Base-by-base conservation (phyloP, 2,888 invertebrate genomes). In the Ophioninae sp. region DNA sequence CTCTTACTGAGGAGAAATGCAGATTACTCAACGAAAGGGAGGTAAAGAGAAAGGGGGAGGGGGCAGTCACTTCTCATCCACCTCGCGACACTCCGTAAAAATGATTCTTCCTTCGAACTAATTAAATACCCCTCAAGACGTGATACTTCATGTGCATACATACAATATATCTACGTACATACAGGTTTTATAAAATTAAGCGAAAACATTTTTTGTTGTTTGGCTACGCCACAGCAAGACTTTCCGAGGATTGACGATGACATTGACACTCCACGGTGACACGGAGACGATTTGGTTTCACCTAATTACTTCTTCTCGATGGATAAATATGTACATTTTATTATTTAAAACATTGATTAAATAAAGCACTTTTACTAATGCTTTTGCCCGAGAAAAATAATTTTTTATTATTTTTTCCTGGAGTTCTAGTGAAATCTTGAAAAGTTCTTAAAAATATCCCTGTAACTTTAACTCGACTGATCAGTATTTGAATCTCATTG, bases 11-110 rank as follows among this genome's bases (percentile, higher is more conserved):
- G 74, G 82, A 77, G 50, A 50, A 81, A 84, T 72, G 85, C 79
- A 82, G 84, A 84, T 82, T 82, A 79, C 84, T 82, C 84, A 84
- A 84, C 82, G 80, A 23, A 59, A 68, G 64, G 20, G 50, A 74
- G 50, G 30, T 17, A 73, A 17, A 23, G 23, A 56, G 70, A 78
- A 64, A 70, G 61, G 37, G 30, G 21, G 67, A 61, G 50, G 74
- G 23, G 74, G 64, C 59, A 76, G 77, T 73, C 50, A 79, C 81
- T 79, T 72, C 67, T 76, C 72, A 41, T 57, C 68, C 72, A 64
- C 20, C 70, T 81, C 44, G 61, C 44, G 67, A 79, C 73, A 57
- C 76, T 82, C 65, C 68, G 50, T 77, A 57, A 81, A 81, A 77
- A 64, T 17, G 17, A 50, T 50, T 64, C 44, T 64, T 72, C 67